Base-by-base conservation (phyloP, 2,113 vertebrate species). In the Mugil cephalus region DNA sequence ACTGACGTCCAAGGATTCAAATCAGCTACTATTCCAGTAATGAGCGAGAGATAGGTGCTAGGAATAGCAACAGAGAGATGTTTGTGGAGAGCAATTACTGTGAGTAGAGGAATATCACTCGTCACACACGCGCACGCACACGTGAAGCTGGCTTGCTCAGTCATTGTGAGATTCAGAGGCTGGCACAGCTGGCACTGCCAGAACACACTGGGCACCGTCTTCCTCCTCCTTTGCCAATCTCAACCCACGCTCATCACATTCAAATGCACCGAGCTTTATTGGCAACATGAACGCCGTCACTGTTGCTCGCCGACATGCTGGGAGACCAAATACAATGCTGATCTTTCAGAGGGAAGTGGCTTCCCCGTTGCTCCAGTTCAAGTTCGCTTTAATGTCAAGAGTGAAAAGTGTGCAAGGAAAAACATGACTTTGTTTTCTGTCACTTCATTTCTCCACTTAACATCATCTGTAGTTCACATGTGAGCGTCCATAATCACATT, bases 241-340 rank as follows among this genome's bases (percentile, higher is more conserved):
- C 69, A 80, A 45, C 85, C 81, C 76, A 73, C 39, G 74, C 82
- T 86, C 81, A 69, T 88, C 88, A 79, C 87, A 84, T 90, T 91
- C 84, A 92, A 83, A 88, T 86, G 83, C 72, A 79, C 83, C 76
- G 11, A 87, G 88, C 80, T 89, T 80, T 85, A 80, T 84, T 89
- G 87, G 82, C 84, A 77, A 71, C 67, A 75, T 53, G 59, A 79
- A 70, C 50, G 14, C 15, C 46, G 76, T 62, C 85, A 80, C 66
- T 77, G 82, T 79, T 79, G 74, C 82, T 73, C 24, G 68, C 71
- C 46, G 58, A 82, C 84, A 63, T 35, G 61, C 78, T 69, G 83
- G 54, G 76, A 53, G 65, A 79, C 39, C 86, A 81, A 86, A 89
- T 61, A 82, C 84, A 85, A 79, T 56, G 79, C 80, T 73, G 84